Evolutionary conservation across 2,888 invertebrate species (phyloP).

Genomic region (Leucoptera coffeella): DNA sequence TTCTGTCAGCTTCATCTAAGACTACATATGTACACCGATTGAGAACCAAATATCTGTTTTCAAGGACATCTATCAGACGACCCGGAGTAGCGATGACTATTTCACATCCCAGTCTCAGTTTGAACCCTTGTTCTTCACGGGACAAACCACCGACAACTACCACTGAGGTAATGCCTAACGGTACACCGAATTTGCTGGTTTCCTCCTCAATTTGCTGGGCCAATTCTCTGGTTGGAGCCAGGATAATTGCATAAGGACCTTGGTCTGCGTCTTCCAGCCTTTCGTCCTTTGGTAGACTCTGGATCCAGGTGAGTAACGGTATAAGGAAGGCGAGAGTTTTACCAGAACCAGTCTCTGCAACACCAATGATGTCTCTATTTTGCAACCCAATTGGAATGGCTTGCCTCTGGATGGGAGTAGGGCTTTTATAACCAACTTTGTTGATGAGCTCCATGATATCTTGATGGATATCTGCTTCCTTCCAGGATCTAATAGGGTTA

Average conservation of each 20-base stretch:
- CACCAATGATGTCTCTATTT: conserved; percentile 96
- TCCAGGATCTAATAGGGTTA: conserved; percentile 93
- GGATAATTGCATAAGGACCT: conserved; percentile 97
- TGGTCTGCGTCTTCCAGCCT: conserved; percentile 85
- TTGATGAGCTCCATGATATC: conserved; percentile 92
- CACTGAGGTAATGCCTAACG: conserved; percentile 87
- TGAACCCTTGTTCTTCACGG: conserved; percentile 97
- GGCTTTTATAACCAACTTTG: conserved; percentile 93
- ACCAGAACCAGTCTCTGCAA: conserved; percentile 98
- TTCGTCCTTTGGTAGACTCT: conserved; percentile 93
- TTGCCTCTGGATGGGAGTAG: conserved; percentile 98
- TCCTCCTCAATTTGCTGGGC: conserved; percentile 99
- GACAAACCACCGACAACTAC: conserved; percentile 98
- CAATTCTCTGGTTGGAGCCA: conserved; percentile 98
- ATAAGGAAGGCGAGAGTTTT: conserved; percentile 98
- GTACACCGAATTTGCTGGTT: conserved; percentile 93
- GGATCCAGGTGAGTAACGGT: conserved; percentile 96
- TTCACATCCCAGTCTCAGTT: conserved; percentile 94
- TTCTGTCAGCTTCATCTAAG: conserved; percentile 93
- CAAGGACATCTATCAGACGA: conserved; percentile 96
- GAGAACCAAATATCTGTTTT: conserved; percentile 94
- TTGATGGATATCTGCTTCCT: conserved; percentile 82
- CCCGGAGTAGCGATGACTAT: conserved; percentile 99
- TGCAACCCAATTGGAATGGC: conserved; percentile 97
- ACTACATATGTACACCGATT: conserved; percentile 98